phyloP scores from a whole-genome alignment of 2,888 invertebrate species.

The Agrotis puta region DNA sequence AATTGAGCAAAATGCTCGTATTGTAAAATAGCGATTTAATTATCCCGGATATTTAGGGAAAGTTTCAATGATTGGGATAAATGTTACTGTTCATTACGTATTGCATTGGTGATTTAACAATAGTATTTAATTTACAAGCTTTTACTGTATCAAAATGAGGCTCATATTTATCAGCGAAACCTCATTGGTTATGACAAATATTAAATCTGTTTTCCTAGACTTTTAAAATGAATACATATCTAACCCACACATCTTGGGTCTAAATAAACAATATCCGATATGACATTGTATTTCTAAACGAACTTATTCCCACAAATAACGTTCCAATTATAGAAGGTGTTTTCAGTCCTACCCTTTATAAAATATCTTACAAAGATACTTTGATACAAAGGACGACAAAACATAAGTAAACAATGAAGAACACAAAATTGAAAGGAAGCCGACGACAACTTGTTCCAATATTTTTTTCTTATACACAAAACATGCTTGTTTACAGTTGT shows the following conservation, averaged over 20 bases:
- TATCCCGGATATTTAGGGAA: constrained; percentile 30
- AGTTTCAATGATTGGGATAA: constrained; percentile 36
- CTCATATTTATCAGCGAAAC: background rate
- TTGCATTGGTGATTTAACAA: constrained; percentile 9
- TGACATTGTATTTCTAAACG: background rate
- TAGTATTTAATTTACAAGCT: constrained; percentile 6
- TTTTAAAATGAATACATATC: background rate
- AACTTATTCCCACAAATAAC: constrained; percentile 13
- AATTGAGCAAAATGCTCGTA: constrained; percentile 34
- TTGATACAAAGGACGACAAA: constrained; percentile 29
- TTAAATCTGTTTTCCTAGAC: background rate
- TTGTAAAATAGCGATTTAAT: constrained; percentile 41
- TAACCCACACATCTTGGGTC: background rate
- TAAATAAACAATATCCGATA: background rate
- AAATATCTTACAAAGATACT: constrained; percentile 30
- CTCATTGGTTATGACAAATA: background rate
- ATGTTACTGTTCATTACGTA: constrained; percentile 28
- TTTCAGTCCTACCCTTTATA: constrained; percentile 1
- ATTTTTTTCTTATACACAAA: constrained; percentile 50
- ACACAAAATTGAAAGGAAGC: constrained; percentile 49
- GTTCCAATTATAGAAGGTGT: constrained; percentile 34
- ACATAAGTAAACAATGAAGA: constrained; percentile 38
- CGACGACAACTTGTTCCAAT: constrained; percentile 51
- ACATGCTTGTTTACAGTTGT: constrained; percentile 54
- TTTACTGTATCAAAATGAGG: background rate